Evolutionary conservation across 2,113 vertebrate species (phyloP).

Genomic region (Piliocolobus tephrosceles): DNA sequence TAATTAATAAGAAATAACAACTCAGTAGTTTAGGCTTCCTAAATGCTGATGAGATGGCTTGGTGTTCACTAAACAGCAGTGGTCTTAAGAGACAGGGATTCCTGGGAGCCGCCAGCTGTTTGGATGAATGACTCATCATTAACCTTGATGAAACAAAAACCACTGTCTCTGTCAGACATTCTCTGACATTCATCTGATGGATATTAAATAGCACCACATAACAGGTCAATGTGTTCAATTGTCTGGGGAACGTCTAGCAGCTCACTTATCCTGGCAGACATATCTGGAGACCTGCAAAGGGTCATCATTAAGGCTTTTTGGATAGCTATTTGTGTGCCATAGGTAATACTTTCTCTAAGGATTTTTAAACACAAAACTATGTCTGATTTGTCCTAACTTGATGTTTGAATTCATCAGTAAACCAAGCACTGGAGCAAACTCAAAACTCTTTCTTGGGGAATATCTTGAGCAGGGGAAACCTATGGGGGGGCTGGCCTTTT

Average conservation of each 20-base stretch:
- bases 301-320: background rate
- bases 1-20: constrained; percentile 41
- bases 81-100: background rate
- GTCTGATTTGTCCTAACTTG: constrained; percentile 15
- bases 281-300: background rate
- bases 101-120: constrained; percentile 15
- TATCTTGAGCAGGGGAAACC: background rate
- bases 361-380: constrained; percentile 38
- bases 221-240: constrained; percentile 12
- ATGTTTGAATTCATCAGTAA: constrained; percentile 30
- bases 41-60: background rate
- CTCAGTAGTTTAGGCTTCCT: background rate
- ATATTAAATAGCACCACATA: background rate
- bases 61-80: background rate
- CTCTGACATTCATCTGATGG: background rate
- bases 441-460: background rate
- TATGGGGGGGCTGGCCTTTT: background rate
- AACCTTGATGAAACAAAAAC: constrained; percentile 33
- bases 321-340: background rate
- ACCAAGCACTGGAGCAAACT: background rate
- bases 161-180: background rate
- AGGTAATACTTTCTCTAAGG: background rate
- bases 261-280: background rate
- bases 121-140: constrained; percentile 26
- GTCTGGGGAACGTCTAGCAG: background rate